Evolutionary conservation across 2,797 vertebrate genomes (phyloP).

Genomic region (Falco berigora): DNA sequence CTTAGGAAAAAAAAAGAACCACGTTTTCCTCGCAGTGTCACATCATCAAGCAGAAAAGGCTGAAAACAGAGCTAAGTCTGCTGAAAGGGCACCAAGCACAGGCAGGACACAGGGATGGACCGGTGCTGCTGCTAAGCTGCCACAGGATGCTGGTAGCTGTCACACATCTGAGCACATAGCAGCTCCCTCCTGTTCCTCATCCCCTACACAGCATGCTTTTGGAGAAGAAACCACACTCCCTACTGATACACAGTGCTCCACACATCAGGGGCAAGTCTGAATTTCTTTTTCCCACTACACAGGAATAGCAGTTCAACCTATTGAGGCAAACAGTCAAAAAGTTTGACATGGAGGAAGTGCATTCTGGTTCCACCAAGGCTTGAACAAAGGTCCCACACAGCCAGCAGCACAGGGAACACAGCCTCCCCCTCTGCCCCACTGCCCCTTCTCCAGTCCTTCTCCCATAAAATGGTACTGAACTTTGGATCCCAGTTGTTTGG

Average conservation of each 20-base stretch:
- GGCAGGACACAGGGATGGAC: background rate
- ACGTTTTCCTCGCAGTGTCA: background rate
- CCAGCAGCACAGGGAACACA: background rate
- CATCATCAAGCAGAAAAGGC: background rate
- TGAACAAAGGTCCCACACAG: background rate
- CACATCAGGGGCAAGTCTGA: background rate
- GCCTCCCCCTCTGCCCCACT: background rate
- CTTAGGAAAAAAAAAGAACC: background rate
- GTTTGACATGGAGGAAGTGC: background rate
- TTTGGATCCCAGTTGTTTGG: background rate
- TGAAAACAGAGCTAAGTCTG: background rate
- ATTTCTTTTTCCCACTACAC: background rate
- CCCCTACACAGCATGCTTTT: too few relatives aligned
- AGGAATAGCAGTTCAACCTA: background rate
- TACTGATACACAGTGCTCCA: rapidly evolving
- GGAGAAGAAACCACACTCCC: too few relatives aligned
- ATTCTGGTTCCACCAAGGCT: background rate
- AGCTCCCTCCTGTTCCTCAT: background rate
- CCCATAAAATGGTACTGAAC: background rate
- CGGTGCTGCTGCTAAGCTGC: background rate
- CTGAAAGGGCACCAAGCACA: background rate
- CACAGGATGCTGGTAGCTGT: rapidly evolving
- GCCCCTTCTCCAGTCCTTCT: background rate
- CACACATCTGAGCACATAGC: background rate
- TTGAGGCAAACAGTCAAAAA: background rate